These are phyloP conservation scores for Endomychus coccineus DNA, from an alignment of 2,888 invertebrate genomes.

Conservation along the genomic window DNA sequence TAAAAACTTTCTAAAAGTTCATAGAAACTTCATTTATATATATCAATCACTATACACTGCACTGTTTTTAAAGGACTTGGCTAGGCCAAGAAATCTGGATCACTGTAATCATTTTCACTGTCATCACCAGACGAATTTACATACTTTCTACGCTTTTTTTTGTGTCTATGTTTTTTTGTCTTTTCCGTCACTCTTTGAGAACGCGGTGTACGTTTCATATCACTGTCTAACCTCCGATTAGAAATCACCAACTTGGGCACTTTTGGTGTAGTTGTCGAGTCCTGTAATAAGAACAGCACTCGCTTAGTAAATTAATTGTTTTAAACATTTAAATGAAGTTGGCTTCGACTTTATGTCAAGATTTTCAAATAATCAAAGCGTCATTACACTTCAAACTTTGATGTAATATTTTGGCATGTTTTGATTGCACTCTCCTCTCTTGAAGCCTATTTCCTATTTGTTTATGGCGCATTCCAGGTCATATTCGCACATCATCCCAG, in stretches of 20 bases:
- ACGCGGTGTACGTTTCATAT: conserved; percentile 39
- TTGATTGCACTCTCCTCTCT: no score
- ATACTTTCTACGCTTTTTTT: conserved; percentile 51
- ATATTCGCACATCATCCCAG: no score
- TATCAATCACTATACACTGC: conserved; percentile 30
- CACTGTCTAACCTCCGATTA: conserved; percentile 41
- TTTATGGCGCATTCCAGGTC: no score
- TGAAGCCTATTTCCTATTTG: no score
- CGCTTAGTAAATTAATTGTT: no score
- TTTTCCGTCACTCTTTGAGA: conserved; percentile 42
- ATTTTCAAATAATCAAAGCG: no score
- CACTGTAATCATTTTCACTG: conserved; percentile 60
- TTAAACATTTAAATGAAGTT: no score
- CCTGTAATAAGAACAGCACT: conserved; percentile 26
- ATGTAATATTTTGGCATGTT: no score
- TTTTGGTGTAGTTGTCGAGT: conserved; percentile 39
- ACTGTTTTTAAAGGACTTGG: conserved; percentile 25
- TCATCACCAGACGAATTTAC: conserved; percentile 53
- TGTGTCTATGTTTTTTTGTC: conserved; percentile 45
- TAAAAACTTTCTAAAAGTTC: conserved; percentile 12
- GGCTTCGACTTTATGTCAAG: no score
- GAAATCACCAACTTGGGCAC: conserved; percentile 49
- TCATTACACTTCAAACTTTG: no score
- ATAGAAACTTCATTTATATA: conserved; percentile 13
- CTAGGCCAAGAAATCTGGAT: conserved; percentile 47